These are phyloP conservation scores for Scolopax rusticola DNA, from an alignment of 2,797 vertebrate genomes.

Conservation along the genomic window DNA sequence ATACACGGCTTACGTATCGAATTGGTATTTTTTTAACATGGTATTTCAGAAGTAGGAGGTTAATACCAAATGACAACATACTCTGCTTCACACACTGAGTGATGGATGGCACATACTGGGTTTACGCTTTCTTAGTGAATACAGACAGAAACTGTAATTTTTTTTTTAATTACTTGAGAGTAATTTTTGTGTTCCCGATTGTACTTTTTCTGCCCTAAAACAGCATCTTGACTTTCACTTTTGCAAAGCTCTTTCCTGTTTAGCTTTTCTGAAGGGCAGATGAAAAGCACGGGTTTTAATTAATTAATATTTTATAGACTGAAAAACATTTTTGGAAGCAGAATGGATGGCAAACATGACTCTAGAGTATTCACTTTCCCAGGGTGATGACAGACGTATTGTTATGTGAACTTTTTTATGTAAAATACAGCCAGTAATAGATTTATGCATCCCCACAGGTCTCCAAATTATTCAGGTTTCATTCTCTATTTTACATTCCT, in stretches of 20 bases:
- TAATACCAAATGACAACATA: background rate
- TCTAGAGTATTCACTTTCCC: background rate
- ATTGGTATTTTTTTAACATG: background rate
- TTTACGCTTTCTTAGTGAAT: background rate
- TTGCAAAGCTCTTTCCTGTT: background rate
- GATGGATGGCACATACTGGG: fast-evolving
- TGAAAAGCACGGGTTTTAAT: background rate
- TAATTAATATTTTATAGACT: background rate
- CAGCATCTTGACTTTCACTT: background rate
- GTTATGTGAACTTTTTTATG: background rate
- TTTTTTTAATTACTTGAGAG: background rate
- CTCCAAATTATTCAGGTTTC: background rate
- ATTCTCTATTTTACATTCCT: background rate
- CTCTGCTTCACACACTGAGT: background rate
- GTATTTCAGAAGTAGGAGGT: background rate
- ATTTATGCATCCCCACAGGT: fast-evolving
- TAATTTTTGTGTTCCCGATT: background rate
- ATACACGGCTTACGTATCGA: fast-evolving
- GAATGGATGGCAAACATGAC: background rate
- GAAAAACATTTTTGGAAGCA: background rate
- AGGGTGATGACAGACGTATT: background rate
- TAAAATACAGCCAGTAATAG: background rate
- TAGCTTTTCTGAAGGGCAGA: background rate
- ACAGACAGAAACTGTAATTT: background rate
- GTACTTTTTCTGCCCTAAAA: background rate